Conservation (phyloP, 2,888 invertebrate species). For the Aleiodes leptofemur region DNA sequence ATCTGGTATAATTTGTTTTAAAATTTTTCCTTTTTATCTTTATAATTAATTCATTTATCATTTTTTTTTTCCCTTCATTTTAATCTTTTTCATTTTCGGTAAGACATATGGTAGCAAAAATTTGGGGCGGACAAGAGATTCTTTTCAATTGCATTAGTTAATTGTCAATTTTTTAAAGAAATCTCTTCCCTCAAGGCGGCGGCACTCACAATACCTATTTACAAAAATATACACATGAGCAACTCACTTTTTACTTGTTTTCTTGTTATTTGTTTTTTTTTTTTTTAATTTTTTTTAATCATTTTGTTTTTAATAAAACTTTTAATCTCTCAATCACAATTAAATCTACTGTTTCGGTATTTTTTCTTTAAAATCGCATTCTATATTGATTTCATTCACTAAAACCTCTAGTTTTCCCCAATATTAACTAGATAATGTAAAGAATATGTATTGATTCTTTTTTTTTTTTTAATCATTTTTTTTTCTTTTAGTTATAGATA, state of each 20-base stretch:
- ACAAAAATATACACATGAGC: constrained; percentile 75
- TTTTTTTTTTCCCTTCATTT: constrained; percentile 16
- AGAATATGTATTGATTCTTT: constrained; percentile 68
- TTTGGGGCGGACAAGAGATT: constrained; percentile 64
- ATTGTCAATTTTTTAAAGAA: constrained; percentile 49
- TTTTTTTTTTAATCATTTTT: constrained; percentile 45
- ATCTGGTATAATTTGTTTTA: constrained; percentile 34
- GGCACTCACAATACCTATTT: constrained; percentile 72
- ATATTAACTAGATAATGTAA: constrained; percentile 63
- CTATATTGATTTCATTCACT: constrained; percentile 64
- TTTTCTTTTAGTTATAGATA: constrained; percentile 55
- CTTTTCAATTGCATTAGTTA: constrained; percentile 46
- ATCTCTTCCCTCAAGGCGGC: constrained; percentile 70
- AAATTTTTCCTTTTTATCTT: constrained; percentile 6
- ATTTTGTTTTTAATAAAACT: constrained; percentile 50
- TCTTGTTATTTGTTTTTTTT: constrained; percentile 51
- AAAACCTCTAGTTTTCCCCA: constrained; percentile 66
- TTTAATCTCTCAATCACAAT: constrained; percentile 54
- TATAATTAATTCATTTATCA: constrained; percentile 48
- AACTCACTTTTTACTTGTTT: constrained; percentile 68
- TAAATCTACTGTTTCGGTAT: constrained; percentile 56
- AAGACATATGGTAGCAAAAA: constrained; percentile 72
- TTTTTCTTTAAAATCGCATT: constrained; percentile 51
- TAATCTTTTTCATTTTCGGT: constrained; percentile 59
- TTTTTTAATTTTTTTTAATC: constrained; percentile 44